These are phyloP conservation scores for Corythucha ciliata DNA, from an alignment of 2,888 invertebrate genomes.

Conservation along the genomic window DNA sequence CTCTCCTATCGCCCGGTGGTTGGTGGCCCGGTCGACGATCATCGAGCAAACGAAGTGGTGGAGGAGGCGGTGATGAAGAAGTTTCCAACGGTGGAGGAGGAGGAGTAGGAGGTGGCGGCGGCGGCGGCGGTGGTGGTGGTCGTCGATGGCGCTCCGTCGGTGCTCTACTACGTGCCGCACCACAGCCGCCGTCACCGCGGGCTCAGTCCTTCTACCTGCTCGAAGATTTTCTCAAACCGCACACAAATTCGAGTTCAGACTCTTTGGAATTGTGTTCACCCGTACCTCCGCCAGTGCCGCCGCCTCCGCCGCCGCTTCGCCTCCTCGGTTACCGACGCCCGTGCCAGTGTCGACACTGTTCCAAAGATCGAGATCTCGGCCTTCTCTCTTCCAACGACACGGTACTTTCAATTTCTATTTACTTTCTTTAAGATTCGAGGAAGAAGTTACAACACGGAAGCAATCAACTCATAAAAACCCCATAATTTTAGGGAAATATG, in stretches of 20 bases:
- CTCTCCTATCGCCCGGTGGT: constrained; percentile 33
- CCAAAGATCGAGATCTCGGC: constrained; percentile 16
- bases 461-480: no score
- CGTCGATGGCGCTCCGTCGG: constrained; percentile 23
- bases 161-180: constrained; percentile 34
- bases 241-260: constrained; percentile 38
- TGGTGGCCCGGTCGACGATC: constrained; percentile 41
- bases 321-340: constrained; percentile 21
- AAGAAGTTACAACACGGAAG: not conserved
- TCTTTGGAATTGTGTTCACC: constrained; percentile 42
- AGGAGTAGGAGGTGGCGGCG: no score
- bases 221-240: constrained; percentile 44
- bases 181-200: constrained; percentile 40
- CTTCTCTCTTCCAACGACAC: constrained; percentile 17
- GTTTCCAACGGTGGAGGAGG: constrained; percentile 45
- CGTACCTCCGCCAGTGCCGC: constrained; percentile 45
- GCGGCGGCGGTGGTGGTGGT: constrained; percentile 42
- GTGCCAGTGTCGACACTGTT: constrained; percentile 21
- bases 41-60: no score
- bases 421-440: not conserved
- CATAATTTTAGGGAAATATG: no score
- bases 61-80: no score
- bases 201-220: constrained; percentile 46
- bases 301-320: constrained; percentile 42
- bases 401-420: constrained; percentile 13